Percentiles rank a stretch among this genome's conserved stretches.
phyloP scores from a whole-genome alignment of 2,113 vertebrate species.

The Microcebus lehilahytsara region DNA sequence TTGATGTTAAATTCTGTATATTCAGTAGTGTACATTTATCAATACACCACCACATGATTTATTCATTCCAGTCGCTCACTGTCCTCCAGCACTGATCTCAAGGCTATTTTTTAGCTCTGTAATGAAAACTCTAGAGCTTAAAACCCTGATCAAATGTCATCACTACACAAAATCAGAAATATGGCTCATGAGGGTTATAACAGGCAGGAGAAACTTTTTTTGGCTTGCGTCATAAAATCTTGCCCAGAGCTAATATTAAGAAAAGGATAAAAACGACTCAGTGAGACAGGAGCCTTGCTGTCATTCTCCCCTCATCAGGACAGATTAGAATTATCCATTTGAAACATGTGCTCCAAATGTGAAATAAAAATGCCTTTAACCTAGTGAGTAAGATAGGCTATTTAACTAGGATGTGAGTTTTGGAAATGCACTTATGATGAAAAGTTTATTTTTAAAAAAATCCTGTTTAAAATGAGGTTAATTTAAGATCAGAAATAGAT shows the following conservation, averaged over 20 bases:
- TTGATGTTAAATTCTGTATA: constrained; percentile 35
- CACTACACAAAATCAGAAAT: neutral
- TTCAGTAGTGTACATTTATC: neutral
- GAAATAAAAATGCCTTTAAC: neutral
- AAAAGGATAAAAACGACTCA: neutral
- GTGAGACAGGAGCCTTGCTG: neutral
- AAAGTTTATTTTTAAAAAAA: neutral
- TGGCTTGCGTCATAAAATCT: neutral
- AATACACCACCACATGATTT: neutral
- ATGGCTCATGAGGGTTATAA: neutral
- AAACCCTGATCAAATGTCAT: constrained; percentile 53
- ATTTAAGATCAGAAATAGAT: neutral
- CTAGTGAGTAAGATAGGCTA: neutral
- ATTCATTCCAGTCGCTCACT: neutral
- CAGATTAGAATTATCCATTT: neutral
- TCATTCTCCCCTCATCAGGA: neutral
- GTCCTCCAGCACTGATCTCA: constrained; percentile 13
- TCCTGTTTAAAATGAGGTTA: neutral
- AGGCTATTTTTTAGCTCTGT: neutral
- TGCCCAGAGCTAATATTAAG: neutral
- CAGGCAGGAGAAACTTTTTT: neutral
- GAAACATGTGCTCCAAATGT: neutral
- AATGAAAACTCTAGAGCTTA: constrained; percentile 45
- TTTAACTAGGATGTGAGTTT: neutral
- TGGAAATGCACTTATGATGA: neutral